A percentile compares a stretch with the other conserved stretches of the same genome.
Conservation (phyloP, 2,888 invertebrate species). For the Dynastes maya region DNA sequence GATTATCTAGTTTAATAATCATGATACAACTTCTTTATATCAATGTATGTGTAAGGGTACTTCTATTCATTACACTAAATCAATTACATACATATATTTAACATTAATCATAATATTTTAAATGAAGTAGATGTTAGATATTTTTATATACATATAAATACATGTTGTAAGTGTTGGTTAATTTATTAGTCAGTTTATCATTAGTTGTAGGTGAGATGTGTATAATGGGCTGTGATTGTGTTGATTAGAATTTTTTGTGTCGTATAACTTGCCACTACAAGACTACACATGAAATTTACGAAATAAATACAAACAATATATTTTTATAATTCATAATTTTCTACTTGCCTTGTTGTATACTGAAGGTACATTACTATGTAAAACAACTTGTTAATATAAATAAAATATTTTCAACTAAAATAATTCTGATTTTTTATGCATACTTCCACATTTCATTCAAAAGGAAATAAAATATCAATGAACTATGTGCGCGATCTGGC, state of each 20-base stretch:
- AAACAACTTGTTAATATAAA: conserved; percentile 25
- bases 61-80: conserved; percentile 9
- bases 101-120: not conserved
- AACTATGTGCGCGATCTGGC: too few species aligned
- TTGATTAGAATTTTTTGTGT: conserved; percentile 43
- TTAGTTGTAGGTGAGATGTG: conserved; percentile 33
- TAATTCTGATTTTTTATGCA: too few species aligned
- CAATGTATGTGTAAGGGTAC: not conserved
- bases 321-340: conserved; percentile 50
- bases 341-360: conserved; percentile 51
- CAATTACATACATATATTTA: not conserved
- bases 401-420: conserved; percentile 28
- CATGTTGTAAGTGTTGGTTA: conserved; percentile 34
- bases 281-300: conserved; percentile 39
- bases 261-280: conserved; percentile 49
- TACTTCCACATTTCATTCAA: too few species aligned
- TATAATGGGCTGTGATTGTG: conserved; percentile 52
- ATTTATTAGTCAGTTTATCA: conserved; percentile 37
- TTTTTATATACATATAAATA: conserved; percentile 24
- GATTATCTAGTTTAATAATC: not conserved
- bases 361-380: not conserved
- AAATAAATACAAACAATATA: conserved; percentile 49
- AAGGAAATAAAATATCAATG: too few species aligned
- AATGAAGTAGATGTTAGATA: conserved; percentile 12
- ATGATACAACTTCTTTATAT: conserved; percentile 16